phyloP scores from a whole-genome alignment of 2,888 invertebrate species.

The Ashinkailepas kermadecensis region DNA sequence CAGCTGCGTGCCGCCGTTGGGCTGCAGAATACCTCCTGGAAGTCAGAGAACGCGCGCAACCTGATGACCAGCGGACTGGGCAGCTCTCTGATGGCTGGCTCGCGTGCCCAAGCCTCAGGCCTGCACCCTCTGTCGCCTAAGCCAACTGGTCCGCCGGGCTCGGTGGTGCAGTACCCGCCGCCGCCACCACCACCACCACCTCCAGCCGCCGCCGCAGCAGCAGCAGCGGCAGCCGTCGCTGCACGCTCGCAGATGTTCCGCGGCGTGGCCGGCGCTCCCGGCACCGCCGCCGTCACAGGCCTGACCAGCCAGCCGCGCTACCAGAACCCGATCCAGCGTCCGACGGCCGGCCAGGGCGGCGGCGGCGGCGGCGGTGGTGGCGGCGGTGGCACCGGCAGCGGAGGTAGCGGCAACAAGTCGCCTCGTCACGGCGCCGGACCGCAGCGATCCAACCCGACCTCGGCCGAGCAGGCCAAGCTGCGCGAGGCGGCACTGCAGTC shows the following conservation, averaged over 20 bases:
- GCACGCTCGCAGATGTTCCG: constrained; percentile 12
- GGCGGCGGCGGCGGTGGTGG: not conserved
- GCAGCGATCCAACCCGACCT: constrained; percentile 27
- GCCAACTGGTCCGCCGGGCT: not conserved
- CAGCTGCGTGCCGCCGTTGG: constrained; percentile 23
- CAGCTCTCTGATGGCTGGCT: constrained; percentile 17
- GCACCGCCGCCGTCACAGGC: not conserved
- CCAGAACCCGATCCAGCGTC: constrained; percentile 22
- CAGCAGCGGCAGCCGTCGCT: not conserved
- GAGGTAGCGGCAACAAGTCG: not conserved
- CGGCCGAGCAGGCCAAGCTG: constrained; percentile 34
- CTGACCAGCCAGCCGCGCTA: not conserved
- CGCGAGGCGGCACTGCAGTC: constrained; percentile 33
- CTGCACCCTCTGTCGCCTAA: constrained; percentile 17
- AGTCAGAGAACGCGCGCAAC: constrained; percentile 15
- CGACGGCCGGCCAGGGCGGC: not conserved
- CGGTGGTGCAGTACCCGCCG: constrained; percentile 17
- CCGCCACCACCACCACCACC: not conserved
- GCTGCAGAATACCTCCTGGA: constrained; percentile 23
- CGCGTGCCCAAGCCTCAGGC: not conserved
- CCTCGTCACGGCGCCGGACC: constrained; percentile 11
- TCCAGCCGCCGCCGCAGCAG: not conserved
- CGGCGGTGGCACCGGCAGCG: not conserved
- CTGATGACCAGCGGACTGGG: not conserved
- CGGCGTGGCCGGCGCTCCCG: not conserved